These are phyloP conservation scores for Perognathus longimembris DNA, from an alignment of 2,113 vertebrate species.

Conservation along the genomic window DNA sequence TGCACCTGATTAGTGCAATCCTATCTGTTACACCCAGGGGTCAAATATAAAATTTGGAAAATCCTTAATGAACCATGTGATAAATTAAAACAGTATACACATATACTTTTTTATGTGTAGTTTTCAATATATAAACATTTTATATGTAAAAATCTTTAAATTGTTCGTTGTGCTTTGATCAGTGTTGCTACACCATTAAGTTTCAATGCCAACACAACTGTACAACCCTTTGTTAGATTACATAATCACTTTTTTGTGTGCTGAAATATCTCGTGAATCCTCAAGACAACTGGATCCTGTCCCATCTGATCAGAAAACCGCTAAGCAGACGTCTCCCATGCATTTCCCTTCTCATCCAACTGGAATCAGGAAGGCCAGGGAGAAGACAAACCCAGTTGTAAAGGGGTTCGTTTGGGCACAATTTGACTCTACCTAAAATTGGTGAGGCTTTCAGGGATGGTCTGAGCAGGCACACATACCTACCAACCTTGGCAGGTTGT, in stretches of 20 bases:
- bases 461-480: neutral
- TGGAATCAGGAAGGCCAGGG: neutral
- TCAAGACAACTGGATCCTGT: neutral
- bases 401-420: neutral
- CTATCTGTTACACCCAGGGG: constrained; percentile 24
- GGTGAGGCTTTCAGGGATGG: neutral
- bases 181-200: neutral
- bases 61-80: neutral
- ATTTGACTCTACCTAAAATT: neutral
- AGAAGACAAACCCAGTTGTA: neutral
- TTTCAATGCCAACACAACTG: neutral
- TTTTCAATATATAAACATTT: too few species aligned
- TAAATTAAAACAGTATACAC: neutral
- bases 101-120: too few species aligned
- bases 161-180: neutral
- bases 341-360: neutral
- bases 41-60: constrained; percentile 27
- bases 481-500: neutral
- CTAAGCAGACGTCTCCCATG: too few species aligned
- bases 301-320: neutral
- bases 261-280: neutral
- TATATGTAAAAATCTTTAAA: neutral
- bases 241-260: neutral
- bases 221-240: neutral
- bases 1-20: neutral